Evolutionary conservation across 2,113 vertebrate genomes (phyloP).

Genomic region (Crypturellus undulatus): DNA sequence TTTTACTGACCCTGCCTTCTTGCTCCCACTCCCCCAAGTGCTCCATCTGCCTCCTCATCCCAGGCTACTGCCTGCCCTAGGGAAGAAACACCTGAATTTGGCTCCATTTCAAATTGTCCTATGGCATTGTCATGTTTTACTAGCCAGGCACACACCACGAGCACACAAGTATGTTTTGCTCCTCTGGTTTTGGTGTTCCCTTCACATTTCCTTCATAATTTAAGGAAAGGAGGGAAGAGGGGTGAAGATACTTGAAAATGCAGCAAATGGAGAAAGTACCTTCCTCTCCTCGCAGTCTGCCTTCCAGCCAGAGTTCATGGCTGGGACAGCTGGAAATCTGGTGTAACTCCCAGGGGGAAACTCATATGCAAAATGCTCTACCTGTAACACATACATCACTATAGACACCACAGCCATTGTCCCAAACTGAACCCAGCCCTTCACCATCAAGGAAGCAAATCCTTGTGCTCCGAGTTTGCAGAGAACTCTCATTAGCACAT

Average conservation of each 20-base stretch:
- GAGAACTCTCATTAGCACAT: not conserved
- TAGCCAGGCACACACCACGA: not conserved
- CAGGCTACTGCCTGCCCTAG: not conserved
- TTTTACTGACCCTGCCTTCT: not conserved
- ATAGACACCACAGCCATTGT: not conserved
- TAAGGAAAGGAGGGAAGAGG: not conserved
- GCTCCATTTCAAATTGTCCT: not conserved
- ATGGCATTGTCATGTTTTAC: not conserved
- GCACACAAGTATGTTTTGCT: not conserved
- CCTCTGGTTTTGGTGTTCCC: not conserved
- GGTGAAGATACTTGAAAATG: not conserved
- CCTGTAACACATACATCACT: not conserved
- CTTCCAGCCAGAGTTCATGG: not conserved
- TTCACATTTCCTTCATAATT: no score
- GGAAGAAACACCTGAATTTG: not conserved
- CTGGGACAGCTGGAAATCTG: not conserved
- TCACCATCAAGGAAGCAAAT: not conserved
- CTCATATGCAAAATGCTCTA: rapidly evolving
- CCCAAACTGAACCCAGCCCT: not conserved
- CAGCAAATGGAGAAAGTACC: not conserved
- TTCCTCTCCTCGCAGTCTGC: not conserved
- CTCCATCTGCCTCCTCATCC: not conserved
- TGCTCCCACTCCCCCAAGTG: not conserved
- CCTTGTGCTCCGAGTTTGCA: not conserved
- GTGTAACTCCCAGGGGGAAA: not conserved